A percentile compares a stretch with the other conserved stretches of the same genome.
Conservation (phyloP, 2,113 vertebrate species). For the Cyphomyrus discorhynchus region DNA sequence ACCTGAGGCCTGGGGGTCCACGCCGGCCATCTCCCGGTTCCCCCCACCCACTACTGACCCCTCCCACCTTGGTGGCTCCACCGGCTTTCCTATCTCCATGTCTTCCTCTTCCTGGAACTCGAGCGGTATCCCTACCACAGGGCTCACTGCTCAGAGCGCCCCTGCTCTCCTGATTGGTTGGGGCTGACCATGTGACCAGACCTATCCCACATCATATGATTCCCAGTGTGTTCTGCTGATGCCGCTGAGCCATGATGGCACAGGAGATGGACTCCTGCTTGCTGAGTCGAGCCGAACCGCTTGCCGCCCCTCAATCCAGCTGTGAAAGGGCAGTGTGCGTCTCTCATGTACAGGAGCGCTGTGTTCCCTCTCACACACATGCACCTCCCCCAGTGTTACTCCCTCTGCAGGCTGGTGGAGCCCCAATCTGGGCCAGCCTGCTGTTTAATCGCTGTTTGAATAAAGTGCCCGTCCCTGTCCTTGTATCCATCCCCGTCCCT, state of each 20-base stretch:
- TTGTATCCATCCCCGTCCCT: rapidly evolving
- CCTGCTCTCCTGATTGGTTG: not conserved
- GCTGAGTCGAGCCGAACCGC: not conserved
- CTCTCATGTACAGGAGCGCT: not conserved
- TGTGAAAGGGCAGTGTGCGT: not conserved
- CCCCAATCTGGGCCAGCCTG: not conserved
- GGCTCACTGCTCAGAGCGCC: not conserved
- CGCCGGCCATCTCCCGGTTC: not conserved
- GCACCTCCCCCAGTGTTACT: not conserved
- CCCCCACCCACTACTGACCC: not conserved
- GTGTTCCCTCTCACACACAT: not conserved
- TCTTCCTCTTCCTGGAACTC: not conserved
- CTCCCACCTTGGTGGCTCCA: not conserved
- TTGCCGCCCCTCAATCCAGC: not conserved
- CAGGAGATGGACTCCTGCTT: not conserved
- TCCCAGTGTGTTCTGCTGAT: not conserved
- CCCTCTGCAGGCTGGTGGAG: not conserved
- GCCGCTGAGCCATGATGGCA: not conserved
- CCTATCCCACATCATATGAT: not conserved
- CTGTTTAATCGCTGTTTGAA: not conserved
- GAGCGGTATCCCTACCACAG: not conserved
- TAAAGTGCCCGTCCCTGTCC: not conserved
- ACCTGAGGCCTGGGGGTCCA: slow-evolving; percentile 48
- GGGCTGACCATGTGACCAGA: not conserved
- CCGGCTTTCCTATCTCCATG: not conserved